phyloP scores from a whole-genome alignment of 2,113 vertebrate genomes.

The Hypocryptadius cinnamomeus region DNA sequence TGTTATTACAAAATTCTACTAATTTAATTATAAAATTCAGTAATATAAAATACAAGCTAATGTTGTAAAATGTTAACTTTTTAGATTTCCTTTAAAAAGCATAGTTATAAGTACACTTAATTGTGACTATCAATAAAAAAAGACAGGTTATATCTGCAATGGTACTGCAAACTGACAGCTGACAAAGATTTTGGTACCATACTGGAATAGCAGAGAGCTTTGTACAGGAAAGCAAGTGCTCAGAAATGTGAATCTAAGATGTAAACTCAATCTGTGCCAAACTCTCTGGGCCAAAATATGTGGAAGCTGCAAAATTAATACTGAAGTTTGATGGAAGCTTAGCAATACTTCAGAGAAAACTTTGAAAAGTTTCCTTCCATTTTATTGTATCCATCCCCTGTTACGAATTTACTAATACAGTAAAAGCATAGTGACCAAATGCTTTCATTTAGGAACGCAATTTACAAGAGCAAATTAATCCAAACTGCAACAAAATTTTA shows the following conservation, averaged over 20 bases:
- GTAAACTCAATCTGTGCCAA: not conserved
- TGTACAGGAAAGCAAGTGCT: not conserved
- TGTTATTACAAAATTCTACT: not conserved
- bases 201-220: not conserved
- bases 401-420: not conserved
- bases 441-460: not conserved
- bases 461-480: not conserved
- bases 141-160: not conserved
- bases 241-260: not conserved
- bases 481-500: not conserved
- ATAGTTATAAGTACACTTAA: not conserved
- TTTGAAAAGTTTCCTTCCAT: not conserved
- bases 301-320: not conserved
- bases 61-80: not conserved
- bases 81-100: not conserved
- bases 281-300: not conserved
- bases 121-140: not conserved
- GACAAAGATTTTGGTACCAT: not conserved
- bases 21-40: not conserved
- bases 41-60: not conserved
- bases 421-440: not conserved
- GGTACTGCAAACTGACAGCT: not conserved
- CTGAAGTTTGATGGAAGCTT: not conserved
- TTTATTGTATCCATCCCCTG: not conserved
- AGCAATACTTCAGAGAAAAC: not conserved